phyloP scores from a whole-genome alignment of 2,888 invertebrate species.

The Thecocarcelia acutangulata region DNA sequence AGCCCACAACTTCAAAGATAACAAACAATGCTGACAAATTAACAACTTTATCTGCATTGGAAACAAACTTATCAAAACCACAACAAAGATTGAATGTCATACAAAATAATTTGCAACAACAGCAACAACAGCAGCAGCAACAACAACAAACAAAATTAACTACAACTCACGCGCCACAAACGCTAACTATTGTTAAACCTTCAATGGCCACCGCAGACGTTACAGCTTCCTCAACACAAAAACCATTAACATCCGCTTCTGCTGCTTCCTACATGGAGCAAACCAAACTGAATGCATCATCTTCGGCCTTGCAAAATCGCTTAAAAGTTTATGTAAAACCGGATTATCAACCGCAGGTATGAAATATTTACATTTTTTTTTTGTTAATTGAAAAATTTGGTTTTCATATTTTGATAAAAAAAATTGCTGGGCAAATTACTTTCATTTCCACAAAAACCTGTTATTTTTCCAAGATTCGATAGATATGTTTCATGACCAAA shows the following conservation, averaged over 20 bases:
- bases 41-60: constrained; percentile 43
- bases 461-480: no score
- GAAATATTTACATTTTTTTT: background rate
- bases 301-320: constrained; percentile 47
- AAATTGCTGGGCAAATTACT: no score
- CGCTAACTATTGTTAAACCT: constrained; percentile 10
- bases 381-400: no score
- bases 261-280: constrained; percentile 12
- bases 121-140: constrained; percentile 41
- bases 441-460: no score
- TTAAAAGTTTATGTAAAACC: constrained; percentile 51
- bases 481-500: no score
- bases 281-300: constrained; percentile 24
- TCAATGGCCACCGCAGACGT: constrained; percentile 6
- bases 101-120: constrained; percentile 54
- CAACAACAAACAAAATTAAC: constrained; percentile 40
- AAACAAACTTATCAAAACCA: constrained; percentile 49
- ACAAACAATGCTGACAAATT: constrained; percentile 57
- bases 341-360: constrained; percentile 56
- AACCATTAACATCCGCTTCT: constrained; percentile 41
- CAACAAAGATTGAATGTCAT: constrained; percentile 53
- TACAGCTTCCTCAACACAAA: constrained; percentile 48
- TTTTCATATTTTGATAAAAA: no score
- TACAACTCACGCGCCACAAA: background rate
- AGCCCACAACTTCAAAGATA: constrained; percentile 40